Conservation (phyloP, 2,113 vertebrate species). For the Nanorana parkeri region DNA sequence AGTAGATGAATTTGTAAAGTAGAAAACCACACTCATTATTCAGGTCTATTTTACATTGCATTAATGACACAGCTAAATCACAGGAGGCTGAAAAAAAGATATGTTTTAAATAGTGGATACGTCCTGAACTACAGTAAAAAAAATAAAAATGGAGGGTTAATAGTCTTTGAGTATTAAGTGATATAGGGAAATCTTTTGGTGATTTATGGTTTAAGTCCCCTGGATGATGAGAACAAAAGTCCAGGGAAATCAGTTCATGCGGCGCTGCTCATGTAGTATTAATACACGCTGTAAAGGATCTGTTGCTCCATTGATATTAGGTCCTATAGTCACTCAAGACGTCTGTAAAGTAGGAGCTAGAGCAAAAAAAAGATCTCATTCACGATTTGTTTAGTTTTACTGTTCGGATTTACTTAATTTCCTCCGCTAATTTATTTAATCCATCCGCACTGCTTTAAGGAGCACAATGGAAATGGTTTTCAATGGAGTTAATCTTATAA, state of each 20-base stretch:
- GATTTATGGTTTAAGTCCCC: conserved; percentile 43
- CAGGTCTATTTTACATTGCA: conserved; percentile 85
- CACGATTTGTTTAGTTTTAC: conserved; percentile 36
- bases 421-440: conserved; percentile 17
- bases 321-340: conserved; percentile 37
- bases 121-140: conserved; percentile 73
- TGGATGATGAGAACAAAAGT: conserved; percentile 38
- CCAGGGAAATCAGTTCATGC: conserved; percentile 34
- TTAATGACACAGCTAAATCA: conserved; percentile 92
- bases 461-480: conserved; percentile 1
- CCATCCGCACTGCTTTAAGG: not conserved
- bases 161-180: conserved; percentile 64
- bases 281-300: conserved; percentile 16
- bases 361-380: conserved; percentile 14
- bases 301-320: conserved; percentile 16
- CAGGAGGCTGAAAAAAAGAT: conserved; percentile 80
- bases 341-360: conserved; percentile 24
- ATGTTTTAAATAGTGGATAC: conserved; percentile 66
- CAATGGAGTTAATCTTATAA: not conserved
- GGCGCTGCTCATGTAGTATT: conserved; percentile 42
- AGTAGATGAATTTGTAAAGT: conserved; percentile 87
- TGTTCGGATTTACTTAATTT: conserved; percentile 43
- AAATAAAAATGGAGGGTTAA: conserved; percentile 61
- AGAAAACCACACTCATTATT: conserved; percentile 87
- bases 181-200: conserved; percentile 59